Evolutionary conservation across 2,113 vertebrate genomes (phyloP).

Genomic region (Sakesphorus luctuosus): DNA sequence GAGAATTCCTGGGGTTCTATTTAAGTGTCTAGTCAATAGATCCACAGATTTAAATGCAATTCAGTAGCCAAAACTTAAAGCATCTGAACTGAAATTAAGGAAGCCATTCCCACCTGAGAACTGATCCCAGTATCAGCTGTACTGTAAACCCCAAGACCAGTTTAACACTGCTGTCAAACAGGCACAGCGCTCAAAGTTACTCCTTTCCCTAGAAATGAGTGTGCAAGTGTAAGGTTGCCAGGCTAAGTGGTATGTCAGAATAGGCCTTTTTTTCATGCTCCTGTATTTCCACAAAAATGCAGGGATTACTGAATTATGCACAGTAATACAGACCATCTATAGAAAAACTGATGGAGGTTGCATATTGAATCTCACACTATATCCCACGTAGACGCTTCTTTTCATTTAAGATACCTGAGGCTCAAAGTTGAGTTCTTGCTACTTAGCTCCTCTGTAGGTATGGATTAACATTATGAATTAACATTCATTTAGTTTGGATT

Average conservation of each 20-base stretch:
- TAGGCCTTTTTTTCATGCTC: neutral
- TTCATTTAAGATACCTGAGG: neutral
- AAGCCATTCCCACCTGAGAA: fast-evolving
- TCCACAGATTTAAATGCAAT: fast-evolving
- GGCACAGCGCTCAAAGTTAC: neutral
- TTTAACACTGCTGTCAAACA: neutral
- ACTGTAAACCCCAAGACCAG: neutral
- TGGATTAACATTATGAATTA: neutral
- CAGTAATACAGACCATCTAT: neutral
- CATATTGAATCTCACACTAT: neutral
- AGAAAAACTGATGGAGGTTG: fast-evolving
- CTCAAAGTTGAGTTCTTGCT: neutral
- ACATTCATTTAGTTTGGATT: neutral
- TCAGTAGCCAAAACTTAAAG: neutral
- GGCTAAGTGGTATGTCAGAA: neutral
- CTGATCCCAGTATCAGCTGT: neutral
- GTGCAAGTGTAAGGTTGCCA: neutral
- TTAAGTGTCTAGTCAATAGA: neutral
- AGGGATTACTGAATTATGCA: neutral
- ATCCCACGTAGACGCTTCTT: neutral
- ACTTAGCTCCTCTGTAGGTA: neutral
- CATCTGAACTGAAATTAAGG: neutral
- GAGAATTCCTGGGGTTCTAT: neutral
- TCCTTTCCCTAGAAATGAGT: neutral
- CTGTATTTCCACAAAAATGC: neutral